A percentile compares a stretch with the other conserved stretches of the same genome.
These are phyloP conservation scores for Lontra canadensis DNA, from an alignment of 2,113 vertebrate genomes.

Conservation along the genomic window DNA sequence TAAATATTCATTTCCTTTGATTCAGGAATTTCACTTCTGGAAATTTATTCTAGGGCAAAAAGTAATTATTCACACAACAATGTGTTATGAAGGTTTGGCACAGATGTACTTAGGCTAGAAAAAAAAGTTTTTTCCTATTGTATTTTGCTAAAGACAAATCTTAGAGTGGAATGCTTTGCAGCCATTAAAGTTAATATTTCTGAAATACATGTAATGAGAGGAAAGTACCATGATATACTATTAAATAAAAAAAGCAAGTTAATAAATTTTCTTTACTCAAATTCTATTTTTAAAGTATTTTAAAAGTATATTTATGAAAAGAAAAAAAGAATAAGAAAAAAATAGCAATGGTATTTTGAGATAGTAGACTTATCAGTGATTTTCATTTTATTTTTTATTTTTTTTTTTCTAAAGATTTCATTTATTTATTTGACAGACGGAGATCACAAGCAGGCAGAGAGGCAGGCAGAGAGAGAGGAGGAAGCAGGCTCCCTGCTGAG, in stretches of 20 bases:
- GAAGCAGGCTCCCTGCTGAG: too few species aligned
- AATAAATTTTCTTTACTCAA: not conserved
- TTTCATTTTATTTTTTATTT: not conserved
- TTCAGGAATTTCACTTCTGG: constrained; percentile 32
- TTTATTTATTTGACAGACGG: too few species aligned
- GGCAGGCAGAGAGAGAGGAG: too few species aligned
- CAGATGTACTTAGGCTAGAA: not conserved
- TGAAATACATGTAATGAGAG: constrained; percentile 3
- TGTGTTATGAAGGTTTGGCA: constrained; percentile 5
- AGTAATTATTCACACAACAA: constrained; percentile 8
- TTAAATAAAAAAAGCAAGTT: not conserved
- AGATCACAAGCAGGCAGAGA: too few species aligned
- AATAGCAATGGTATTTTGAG: not conserved
- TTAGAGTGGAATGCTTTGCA: constrained; percentile 17
- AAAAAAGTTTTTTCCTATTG: not conserved
- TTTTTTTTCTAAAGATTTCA: too few species aligned
- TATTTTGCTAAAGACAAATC: constrained; percentile 44
- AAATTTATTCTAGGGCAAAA: constrained; percentile 26
- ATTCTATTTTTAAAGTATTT: not conserved
- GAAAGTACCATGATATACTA: not conserved
- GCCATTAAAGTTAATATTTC: constrained; percentile 28
- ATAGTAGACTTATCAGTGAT: not conserved
- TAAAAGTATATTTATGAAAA: not conserved
- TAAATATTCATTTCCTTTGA: constrained; percentile 67
- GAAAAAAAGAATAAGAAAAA: not conserved